Percentiles rank a stretch among this genome's conserved stretches.
phyloP scores from a whole-genome alignment of 2,797 vertebrate genomes.

The Lagodon rhomboides region DNA sequence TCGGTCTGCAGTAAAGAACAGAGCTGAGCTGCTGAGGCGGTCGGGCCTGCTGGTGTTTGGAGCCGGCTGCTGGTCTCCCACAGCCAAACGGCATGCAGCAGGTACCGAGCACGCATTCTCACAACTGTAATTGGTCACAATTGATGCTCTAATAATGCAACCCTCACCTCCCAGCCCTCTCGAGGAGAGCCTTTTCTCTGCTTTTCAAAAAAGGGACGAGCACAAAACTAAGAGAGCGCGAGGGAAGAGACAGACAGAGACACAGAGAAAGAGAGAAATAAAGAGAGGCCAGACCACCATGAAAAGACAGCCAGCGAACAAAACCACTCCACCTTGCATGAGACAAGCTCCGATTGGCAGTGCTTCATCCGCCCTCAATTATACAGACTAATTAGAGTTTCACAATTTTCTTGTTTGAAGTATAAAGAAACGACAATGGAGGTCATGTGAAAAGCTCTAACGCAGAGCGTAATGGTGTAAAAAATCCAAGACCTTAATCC shows the following conservation, averaged over 20 bases:
- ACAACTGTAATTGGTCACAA: constrained; percentile 76
- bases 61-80: constrained; percentile 14
- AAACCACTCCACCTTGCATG: constrained; percentile 87
- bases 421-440: constrained; percentile 87
- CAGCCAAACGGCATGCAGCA: constrained; percentile 29
- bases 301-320: constrained; percentile 82
- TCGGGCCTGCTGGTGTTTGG: constrained; percentile 22
- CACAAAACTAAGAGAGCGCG: constrained; percentile 62
- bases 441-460: constrained; percentile 86
- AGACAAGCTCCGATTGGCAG: constrained; percentile 83
- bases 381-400: constrained; percentile 89
- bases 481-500: constrained; percentile 87
- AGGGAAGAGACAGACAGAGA: constrained; percentile 51
- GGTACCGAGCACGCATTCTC: constrained; percentile 56
- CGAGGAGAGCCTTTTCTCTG: constrained; percentile 71
- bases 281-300: constrained; percentile 75
- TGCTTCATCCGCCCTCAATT: constrained; percentile 87
- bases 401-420: constrained; percentile 89
- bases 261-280: constrained; percentile 56
- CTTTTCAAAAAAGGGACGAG: constrained; percentile 50
- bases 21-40: constrained; percentile 15
- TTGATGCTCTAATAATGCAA: constrained; percentile 77
- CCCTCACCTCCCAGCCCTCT: constrained; percentile 78
- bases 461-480: constrained; percentile 81
- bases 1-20: constrained; percentile 28